A percentile compares a stretch with the other conserved stretches of the same genome.
Evolutionary conservation across 2,113 vertebrate genomes (phyloP).

Genomic region (Sphyrna mokarran): DNA sequence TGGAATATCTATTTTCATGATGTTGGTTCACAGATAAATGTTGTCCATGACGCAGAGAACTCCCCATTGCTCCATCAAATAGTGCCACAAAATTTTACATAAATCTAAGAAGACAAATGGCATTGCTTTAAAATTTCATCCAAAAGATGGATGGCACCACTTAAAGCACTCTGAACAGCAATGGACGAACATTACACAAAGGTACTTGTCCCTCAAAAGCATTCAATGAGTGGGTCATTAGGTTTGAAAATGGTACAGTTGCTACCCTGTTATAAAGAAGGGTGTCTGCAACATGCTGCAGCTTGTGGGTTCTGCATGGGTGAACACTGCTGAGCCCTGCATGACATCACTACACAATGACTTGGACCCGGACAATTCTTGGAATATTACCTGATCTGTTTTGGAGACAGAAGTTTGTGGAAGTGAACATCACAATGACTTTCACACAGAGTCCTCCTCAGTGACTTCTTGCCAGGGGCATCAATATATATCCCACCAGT

Average conservation of each 20-base stretch:
- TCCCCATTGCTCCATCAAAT: neutral
- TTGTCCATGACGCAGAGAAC: neutral
- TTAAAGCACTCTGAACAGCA: neutral
- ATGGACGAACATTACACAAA: neutral
- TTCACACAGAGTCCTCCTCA: conserved; percentile 4
- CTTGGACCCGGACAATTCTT: neutral
- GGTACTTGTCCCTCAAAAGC: neutral
- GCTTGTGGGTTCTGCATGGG: neutral
- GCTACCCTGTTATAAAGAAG: neutral
- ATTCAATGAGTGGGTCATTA: neutral
- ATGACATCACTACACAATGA: neutral
- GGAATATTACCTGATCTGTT: neutral
- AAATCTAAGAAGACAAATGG: neutral
- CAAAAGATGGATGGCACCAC: neutral
- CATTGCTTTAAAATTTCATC: neutral
- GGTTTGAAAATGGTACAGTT: neutral
- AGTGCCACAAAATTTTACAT: neutral
- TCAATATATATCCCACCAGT: no score
- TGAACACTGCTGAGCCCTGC: neutral
- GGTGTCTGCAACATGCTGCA: neutral
- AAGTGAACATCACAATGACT: neutral
- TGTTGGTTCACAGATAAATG: neutral
- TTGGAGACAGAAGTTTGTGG: neutral
- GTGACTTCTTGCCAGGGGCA: neutral
- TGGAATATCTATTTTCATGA: neutral